These are phyloP conservation scores for Catostylus mosaicus DNA, from an alignment of 30 jellyfish, hydroid and myxozoan genomes.

Conservation along the genomic window DNA sequence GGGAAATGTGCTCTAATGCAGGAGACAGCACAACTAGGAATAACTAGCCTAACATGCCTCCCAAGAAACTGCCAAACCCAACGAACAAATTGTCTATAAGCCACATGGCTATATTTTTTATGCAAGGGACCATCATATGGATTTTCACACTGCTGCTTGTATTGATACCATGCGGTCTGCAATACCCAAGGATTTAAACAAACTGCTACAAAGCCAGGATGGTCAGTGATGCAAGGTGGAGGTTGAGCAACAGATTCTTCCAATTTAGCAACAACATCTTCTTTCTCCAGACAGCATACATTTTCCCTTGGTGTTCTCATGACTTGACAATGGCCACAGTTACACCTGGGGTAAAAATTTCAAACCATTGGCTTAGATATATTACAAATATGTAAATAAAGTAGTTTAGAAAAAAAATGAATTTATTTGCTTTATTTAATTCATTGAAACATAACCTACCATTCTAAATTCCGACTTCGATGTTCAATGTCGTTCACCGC, in stretches of 20 bases:
- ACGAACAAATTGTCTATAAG: slow-evolving; percentile 28
- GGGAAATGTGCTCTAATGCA: slow-evolving; percentile 45
- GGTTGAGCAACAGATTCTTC: neutral
- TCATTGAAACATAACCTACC: too few relatives aligned
- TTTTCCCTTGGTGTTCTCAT: slow-evolving; percentile 22
- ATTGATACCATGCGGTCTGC: slow-evolving; percentile 44
- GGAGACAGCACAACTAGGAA: slow-evolving; percentile 37
- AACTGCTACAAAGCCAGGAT: slow-evolving; percentile 35
- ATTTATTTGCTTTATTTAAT: too few relatives aligned
- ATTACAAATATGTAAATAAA: too few relatives aligned
- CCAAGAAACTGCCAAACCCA: slow-evolving; percentile 48
- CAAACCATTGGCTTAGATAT: too few relatives aligned
- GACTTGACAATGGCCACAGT: slow-evolving; percentile 45
- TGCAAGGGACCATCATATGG: slow-evolving; percentile 43
- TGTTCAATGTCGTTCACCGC: too few relatives aligned
- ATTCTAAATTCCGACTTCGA: too few relatives aligned
- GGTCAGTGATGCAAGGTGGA: slow-evolving; percentile 34
- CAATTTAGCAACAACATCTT: neutral
- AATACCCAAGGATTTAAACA: slow-evolving; percentile 35
- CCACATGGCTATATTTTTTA: slow-evolving; percentile 27
- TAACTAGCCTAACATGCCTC: slow-evolving; percentile 23
- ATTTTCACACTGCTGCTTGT: slow-evolving; percentile 34
- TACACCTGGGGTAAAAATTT: slow-evolving; percentile 52
- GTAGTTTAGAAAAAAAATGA: too few relatives aligned
- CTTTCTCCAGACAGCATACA: neutral